Conservation (phyloP, 2,888 invertebrate species). For the Polyommatus iphigenia region DNA sequence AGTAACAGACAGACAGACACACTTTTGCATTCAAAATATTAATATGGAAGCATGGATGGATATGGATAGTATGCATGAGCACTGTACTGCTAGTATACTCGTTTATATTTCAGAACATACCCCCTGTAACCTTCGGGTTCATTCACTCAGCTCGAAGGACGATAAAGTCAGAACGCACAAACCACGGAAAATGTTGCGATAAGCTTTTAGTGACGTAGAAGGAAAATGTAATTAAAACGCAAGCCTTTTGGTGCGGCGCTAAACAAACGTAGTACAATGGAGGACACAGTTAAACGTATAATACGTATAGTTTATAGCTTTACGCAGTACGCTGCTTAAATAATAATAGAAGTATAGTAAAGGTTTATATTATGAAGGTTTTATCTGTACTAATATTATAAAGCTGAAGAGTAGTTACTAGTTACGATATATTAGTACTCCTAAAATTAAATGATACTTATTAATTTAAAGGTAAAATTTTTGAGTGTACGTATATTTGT, state of each 20-base stretch:
- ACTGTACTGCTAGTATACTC: not conserved
- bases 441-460: no score
- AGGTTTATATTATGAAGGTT: no score
- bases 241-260: not conserved
- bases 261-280: not conserved
- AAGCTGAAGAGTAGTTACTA: no score
- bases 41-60: no score
- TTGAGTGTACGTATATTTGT: no score
- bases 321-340: not conserved
- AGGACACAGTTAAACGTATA: not conserved
- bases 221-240: constrained; percentile 13
- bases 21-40: no score
- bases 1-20: no score
- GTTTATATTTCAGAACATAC: not conserved
- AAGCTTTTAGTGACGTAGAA: constrained; percentile 19
- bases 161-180: not conserved
- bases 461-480: no score
- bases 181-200: constrained; percentile 14
- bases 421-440: no score
- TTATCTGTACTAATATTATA: no score
- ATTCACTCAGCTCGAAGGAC: constrained; percentile 7
- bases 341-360: not conserved
- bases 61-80: no score
- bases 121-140: constrained; percentile 6
- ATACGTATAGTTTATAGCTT: not conserved